These are phyloP conservation scores for Harpalus rubripes DNA, from an alignment of 2,888 invertebrate species.

Conservation along the genomic window DNA sequence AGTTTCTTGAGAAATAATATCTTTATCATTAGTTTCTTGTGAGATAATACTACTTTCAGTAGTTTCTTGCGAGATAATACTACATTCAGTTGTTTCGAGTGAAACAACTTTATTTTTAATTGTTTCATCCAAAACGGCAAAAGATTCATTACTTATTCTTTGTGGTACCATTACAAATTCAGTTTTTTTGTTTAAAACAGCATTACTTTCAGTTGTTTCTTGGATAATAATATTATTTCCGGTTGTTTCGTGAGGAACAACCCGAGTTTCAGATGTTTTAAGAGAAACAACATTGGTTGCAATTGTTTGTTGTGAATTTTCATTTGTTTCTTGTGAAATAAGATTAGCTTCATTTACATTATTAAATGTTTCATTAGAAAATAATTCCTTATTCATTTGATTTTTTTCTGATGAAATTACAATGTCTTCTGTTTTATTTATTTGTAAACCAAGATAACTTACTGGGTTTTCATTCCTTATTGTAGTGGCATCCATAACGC, in stretches of 20 bases:
- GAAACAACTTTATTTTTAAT: conserved; percentile 9
- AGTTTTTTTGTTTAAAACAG: background rate
- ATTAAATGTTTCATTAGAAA: conserved; percentile 14
- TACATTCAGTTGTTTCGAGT: background rate
- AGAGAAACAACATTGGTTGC: background rate
- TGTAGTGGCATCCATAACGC: conserved; percentile 6
- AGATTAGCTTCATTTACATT: conserved; percentile 2
- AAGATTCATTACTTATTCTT: background rate
- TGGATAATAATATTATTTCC: background rate
- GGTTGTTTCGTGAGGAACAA: conserved; percentile 18
- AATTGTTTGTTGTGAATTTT: background rate
- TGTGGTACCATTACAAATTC: background rate
- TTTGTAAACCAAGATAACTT: conserved; percentile 19
- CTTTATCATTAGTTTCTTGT: no score
- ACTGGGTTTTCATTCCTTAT: background rate
- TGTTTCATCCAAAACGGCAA: background rate
- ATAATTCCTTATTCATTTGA: background rate
- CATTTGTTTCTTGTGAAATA: conserved; percentile 8
- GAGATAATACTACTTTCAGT: no score
- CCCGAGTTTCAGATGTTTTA: conserved; percentile 16
- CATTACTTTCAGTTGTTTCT: background rate
- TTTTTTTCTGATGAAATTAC: background rate
- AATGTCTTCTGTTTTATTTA: background rate
- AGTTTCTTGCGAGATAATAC: background rate
- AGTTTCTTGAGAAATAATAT: no score